Conservation (phyloP, 1,140 invertebrate species). For the Parasteatoda tepidariorum region DNA sequence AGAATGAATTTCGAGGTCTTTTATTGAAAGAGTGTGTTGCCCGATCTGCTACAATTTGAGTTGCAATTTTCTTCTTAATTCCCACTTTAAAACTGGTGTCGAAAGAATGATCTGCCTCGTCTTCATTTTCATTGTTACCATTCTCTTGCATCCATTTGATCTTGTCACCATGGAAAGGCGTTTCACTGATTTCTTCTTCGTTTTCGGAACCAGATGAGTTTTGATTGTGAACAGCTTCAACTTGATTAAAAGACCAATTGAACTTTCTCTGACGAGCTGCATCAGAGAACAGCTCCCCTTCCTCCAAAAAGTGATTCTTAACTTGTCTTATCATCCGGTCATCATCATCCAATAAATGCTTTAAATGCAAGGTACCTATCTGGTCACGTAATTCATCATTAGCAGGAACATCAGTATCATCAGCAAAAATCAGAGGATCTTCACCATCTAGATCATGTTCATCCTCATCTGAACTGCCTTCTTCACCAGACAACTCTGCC, state of each 20-base stretch:
- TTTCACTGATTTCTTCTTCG: not conserved
- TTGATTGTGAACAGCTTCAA: not conserved
- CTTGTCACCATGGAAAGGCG: not conserved
- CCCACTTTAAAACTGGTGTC: not conserved
- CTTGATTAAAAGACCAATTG: not conserved
- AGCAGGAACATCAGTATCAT: not conserved
- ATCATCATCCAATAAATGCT: constrained; percentile 6
- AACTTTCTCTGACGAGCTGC: not conserved
- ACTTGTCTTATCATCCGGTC: not conserved
- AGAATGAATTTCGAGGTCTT: not conserved
- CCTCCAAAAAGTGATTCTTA: constrained; percentile 5
- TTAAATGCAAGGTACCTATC: constrained; percentile 4
- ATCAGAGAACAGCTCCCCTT: constrained; percentile 12
- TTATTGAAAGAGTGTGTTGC: not conserved
- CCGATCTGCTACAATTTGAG: not conserved
- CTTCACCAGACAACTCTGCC: constrained; percentile 18
- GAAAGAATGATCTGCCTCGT: not conserved
- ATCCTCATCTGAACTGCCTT: constrained; percentile 13
- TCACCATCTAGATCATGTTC: constrained; percentile 6
- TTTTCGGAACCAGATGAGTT: not conserved
- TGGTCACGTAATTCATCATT: constrained; percentile 5
- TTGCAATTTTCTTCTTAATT: not conserved
- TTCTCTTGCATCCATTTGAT: not conserved
- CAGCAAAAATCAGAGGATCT: too few relatives aligned
- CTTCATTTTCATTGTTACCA: not conserved